Percentiles rank a stretch among this genome's conserved stretches.
These are phyloP conservation scores for Tupaia chinensis DNA, from an alignment of 2,113 vertebrate genomes.

Conservation along the genomic window DNA sequence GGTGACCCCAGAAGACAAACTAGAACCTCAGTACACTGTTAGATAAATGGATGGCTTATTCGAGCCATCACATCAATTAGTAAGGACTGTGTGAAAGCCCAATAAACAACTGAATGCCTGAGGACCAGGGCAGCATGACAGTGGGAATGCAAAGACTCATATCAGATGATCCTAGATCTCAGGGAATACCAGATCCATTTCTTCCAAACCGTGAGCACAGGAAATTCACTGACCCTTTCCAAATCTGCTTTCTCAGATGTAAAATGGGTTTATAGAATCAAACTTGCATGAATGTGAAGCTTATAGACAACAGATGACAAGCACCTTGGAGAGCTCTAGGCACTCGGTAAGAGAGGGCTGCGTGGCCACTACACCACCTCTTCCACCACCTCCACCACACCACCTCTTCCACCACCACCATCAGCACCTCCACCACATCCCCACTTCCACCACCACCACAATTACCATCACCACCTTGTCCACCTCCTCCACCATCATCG, in stretches of 20 bases:
- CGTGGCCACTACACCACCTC: not conserved
- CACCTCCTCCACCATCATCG: no score
- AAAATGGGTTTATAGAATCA: not conserved
- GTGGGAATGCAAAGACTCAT: not conserved
- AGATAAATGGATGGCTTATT: not conserved
- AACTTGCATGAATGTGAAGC: not conserved
- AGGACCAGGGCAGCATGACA: not conserved
- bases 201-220: fast-evolving
- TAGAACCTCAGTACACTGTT: not conserved
- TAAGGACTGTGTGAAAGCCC: not conserved
- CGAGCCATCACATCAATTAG: not conserved
- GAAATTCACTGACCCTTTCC: not conserved
- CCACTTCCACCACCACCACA: not conserved
- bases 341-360: no score
- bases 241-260: not conserved
- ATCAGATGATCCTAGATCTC: not conserved
- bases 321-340: conserved; percentile 59
- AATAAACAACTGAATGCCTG: not conserved
- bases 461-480: not conserved
- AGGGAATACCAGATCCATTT: not conserved
- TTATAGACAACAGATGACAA: not conserved
- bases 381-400: no score
- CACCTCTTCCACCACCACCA: fast-evolving
- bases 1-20: not conserved
- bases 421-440: no score